These are phyloP conservation scores for Apodemus sylvaticus DNA, from an alignment of 2,113 vertebrate genomes.

Conservation along the genomic window DNA sequence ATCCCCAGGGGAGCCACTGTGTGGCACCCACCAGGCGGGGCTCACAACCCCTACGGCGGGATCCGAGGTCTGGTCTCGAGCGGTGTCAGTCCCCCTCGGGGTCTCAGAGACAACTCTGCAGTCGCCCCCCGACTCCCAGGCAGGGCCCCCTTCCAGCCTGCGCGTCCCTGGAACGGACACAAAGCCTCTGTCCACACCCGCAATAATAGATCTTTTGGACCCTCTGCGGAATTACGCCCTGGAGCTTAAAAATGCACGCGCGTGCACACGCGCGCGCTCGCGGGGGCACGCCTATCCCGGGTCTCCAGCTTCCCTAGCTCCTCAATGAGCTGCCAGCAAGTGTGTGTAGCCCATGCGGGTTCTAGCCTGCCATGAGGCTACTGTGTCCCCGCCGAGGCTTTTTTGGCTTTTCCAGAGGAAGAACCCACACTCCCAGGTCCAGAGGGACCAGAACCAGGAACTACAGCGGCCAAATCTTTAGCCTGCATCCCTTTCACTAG, in stretches of 20 bases:
- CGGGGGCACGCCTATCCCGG: constrained; percentile 38
- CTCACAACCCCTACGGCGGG: background rate
- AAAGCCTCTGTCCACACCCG: constrained; percentile 69
- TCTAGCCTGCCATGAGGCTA: background rate
- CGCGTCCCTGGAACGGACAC: constrained; percentile 47
- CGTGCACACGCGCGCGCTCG: background rate
- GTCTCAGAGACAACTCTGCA: constrained; percentile 19
- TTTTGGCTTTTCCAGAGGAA: background rate
- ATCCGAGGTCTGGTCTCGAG: background rate
- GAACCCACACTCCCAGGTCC: background rate
- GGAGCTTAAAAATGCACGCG: constrained; percentile 52
- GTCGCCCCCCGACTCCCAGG: background rate
- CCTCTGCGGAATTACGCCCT: constrained; percentile 69
- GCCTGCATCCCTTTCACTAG: constrained; percentile 25
- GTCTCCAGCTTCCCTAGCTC: background rate
- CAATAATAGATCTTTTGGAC: constrained; percentile 56
- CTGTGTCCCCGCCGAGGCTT: background rate
- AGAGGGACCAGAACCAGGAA: background rate
- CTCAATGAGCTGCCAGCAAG: background rate
- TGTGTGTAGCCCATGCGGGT: background rate
- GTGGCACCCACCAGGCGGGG: background rate
- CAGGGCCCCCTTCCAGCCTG: background rate
- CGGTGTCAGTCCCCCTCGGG: background rate
- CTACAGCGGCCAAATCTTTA: background rate
- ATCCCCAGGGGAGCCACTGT: background rate